Base-by-base conservation (phyloP, 1,140 invertebrate species). In the Drosophila paulistorum region DNA sequence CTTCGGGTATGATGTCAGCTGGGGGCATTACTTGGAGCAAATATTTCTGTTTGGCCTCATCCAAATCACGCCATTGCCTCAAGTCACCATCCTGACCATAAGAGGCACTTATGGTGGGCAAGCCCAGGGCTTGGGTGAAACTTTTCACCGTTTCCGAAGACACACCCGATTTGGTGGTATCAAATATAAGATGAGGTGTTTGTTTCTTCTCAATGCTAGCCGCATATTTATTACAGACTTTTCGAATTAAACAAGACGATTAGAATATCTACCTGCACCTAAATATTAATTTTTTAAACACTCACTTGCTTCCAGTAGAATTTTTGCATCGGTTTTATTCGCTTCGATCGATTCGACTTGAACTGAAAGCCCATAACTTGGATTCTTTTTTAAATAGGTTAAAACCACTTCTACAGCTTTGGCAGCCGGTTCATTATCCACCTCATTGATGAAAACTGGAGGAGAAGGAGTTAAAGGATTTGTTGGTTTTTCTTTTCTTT, bases 51-150 rank as follows among this genome's bases (percentile, higher is more conserved):
- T 97, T 95, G 37, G 95, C 94, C 1, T 92, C 93, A 9, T 94
- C 93, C 39, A 97, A 91, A 51, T 95, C 94, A 11, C 95, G 93
- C 96, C 96, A 97, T 78, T 96, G 95, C 55, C 95, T 93, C 7
- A 98, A 90, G 92, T 98, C 97, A 0, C 95, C 96, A 20, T 94
- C 94, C 84, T 97, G 96, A 0, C 97, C 97, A 86, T 96, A 98
- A 20, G 97, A 96, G 1, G 95, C 95, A 39, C 95, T 96, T 9
- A 98, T 93, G 0, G 97, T 98, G 4, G 97, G 97, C 65, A 98
- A 87, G 1, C 95, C 96, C 48, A 98, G 89, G 2, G 96, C 95
- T 26, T 95, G 94, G 0, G 96, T 96, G 79, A 98, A 95, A 0
- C 96, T 95, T 91, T 97, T 97, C 1, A 97, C 95, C 1, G 96